Evolutionary conservation across 2,888 invertebrate species (phyloP), one percentile per base, ranked within the genome.

Genomic region (Nycteola revayana): DNA sequence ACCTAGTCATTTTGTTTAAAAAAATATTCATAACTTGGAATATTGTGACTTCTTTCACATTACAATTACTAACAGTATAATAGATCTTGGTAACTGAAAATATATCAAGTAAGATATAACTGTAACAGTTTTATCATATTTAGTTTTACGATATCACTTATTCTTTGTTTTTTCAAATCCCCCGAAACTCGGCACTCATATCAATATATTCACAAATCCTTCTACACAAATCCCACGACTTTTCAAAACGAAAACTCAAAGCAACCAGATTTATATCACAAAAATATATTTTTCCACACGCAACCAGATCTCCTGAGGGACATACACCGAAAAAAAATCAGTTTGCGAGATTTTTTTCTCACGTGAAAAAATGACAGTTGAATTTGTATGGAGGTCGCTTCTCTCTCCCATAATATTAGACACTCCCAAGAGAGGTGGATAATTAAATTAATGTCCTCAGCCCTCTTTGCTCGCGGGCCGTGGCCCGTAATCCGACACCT

Each of bases 391-490:
- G 59, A 66, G 65, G 70, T 66, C 69, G 70, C 61, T 66, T 80
- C 75, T 57, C 81, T 79, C 84, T 80, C 66, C 76, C 76, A 79
- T 75, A 80, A 80, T 82, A 85, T 85, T 81, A 84, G 85, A 69
- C 66, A 62, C 66, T 81, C 85, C 78, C 85, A 60, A 55, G 84
- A 76, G 87, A 78, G 78, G 65, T 60, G 60, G 66, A 64, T 86
- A 88, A 88, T 87, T 87, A 84, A 86, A 87, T 88, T 88, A 87
- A 87, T 84, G 86, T 81, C 76, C 80, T 73, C 80, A 62, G 76
- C 80, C 85, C 86, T 78, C 75, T 69, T 66, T 65, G 73, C 71
- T 75, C 74, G 58, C 71, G 73, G 70, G 70, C 68, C 72, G 75
- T 66, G 61, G 68, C 70, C 66, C 72, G 87, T 85, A 86, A 88